phyloP scores from a whole-genome alignment of 2,797 vertebrate genomes.

The Aphelocoma californica region DNA sequence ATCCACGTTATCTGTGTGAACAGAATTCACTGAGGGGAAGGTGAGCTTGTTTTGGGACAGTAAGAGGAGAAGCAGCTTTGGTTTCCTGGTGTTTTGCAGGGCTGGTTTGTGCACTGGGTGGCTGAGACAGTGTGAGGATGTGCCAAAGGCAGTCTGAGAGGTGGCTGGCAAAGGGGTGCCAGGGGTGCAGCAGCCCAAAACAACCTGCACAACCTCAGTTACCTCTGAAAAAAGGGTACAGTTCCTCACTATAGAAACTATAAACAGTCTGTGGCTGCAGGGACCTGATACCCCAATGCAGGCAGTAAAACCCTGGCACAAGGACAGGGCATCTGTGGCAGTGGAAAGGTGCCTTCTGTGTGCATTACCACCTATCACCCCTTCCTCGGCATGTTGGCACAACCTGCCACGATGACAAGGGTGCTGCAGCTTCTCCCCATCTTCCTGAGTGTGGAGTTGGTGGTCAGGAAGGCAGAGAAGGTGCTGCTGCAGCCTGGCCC shows the following conservation, averaged over 20 bases:
- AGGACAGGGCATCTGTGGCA: neutral
- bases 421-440: neutral
- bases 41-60: accelerated
- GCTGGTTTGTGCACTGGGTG: neutral
- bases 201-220: neutral
- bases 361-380: too few species aligned
- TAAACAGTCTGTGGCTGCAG: neutral
- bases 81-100: neutral
- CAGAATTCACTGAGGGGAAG: neutral
- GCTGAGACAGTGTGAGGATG: neutral
- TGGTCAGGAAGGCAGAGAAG: neutral
- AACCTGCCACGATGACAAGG: accelerated
- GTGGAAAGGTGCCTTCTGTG: neutral
- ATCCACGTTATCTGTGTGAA: accelerated
- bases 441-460: accelerated
- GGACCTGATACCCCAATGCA: neutral
- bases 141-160: neutral
- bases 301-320: neutral
- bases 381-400: accelerated
- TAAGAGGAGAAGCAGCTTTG: neutral
- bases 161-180: neutral
- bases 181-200: neutral
- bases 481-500: neutral
- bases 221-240: neutral
- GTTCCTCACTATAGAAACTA: neutral